phyloP scores from a whole-genome alignment of 2,797 vertebrate species.

The Smutsia temminckii region DNA sequence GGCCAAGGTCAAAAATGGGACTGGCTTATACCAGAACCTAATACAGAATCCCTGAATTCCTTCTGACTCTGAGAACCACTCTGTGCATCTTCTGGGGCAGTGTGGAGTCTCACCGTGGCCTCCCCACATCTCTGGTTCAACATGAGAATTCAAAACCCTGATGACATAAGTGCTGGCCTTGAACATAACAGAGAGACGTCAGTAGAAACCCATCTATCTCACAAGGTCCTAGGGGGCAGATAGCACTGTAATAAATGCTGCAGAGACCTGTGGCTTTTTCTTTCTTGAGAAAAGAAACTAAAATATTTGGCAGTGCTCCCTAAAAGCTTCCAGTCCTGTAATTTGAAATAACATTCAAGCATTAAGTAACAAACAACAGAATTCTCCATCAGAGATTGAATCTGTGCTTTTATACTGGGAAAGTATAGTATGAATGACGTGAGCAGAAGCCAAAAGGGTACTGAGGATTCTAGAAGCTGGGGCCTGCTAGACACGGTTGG shows the following conservation, averaged over 20 bases:
- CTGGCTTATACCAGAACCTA: not conserved
- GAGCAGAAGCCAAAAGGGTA: not conserved
- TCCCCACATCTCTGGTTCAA: slow-evolving; percentile 32
- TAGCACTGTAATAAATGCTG: not conserved
- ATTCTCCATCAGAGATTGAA: not conserved
- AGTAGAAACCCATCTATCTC: slow-evolving; percentile 6
- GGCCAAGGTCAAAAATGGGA: slow-evolving; percentile 13
- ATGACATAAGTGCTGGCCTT: slow-evolving; percentile 53
- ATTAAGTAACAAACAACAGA: slow-evolving; percentile 11
- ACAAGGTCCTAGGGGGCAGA: not conserved
- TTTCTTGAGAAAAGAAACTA: slow-evolving; percentile 37
- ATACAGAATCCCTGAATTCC: not conserved
- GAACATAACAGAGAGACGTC: slow-evolving; percentile 31
- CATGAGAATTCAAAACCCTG: slow-evolving; percentile 47
- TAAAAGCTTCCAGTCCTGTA: slow-evolving; percentile 31
- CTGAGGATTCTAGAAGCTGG: not conserved
- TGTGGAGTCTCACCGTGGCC: not conserved
- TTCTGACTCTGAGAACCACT: not conserved
- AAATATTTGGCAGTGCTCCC: slow-evolving; percentile 41
- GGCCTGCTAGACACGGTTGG: not conserved
- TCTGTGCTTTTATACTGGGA: not conserved
- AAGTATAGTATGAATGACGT: not conserved
- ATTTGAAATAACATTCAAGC: slow-evolving; percentile 61
- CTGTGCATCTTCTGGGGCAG: not conserved
- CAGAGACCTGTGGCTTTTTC: slow-evolving; percentile 14